Percentiles rank a stretch among this genome's conserved stretches.
These are phyloP conservation scores for Conops quadrifasciatus DNA, from an alignment of 2,888 invertebrate genomes.

Conservation along the genomic window DNA sequence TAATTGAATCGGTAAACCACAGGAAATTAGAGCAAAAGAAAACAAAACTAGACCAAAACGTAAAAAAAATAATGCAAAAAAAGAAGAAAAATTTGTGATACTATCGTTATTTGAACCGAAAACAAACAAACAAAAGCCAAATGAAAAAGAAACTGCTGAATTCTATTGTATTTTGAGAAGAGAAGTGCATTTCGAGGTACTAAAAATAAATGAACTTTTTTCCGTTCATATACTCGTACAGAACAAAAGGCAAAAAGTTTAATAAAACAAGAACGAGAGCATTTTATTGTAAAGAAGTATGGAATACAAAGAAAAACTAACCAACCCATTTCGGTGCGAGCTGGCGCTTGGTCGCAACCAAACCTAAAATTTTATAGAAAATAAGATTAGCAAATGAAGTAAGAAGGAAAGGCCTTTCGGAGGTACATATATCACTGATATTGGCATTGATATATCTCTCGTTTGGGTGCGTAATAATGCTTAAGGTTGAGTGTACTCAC, in stretches of 20 bases:
- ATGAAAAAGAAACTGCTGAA: no score
- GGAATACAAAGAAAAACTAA: no score
- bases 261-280: not conserved
- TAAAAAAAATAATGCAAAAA: not conserved
- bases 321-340: no score
- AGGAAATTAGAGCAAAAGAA: not conserved
- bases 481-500: no score
- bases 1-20: slow-evolving; percentile 6
- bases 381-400: no score
- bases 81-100: not conserved
- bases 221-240: not conserved
- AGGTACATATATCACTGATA: no score
- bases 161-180: not conserved
- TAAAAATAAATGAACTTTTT: not conserved
- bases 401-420: no score
- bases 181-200: not conserved
- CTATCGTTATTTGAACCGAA: not conserved
- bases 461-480: no score
- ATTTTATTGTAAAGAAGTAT: not conserved
- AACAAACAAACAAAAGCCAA: not conserved
- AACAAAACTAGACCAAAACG: not conserved
- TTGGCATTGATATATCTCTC: no score
- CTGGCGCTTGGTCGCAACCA: no score
- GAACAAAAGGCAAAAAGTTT: not conserved
- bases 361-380: no score